Evolutionary conservation across 1,140 invertebrate species (phyloP), one percentile per base, ranked within the genome.

Genomic region (Helicoverpa armigera): DNA sequence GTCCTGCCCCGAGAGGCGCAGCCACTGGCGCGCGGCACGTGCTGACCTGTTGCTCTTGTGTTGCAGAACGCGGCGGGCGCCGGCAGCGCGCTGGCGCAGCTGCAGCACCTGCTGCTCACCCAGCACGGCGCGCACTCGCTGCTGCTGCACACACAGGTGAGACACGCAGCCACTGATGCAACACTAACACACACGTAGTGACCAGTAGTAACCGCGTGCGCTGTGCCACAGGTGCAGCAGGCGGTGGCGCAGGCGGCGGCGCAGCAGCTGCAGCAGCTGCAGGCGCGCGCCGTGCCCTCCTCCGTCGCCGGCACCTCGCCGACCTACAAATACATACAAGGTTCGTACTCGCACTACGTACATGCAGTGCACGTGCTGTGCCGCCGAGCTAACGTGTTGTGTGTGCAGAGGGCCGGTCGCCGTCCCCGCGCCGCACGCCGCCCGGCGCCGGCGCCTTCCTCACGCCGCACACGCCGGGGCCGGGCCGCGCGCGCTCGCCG

Each of bases 241-340:
- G 97, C 97, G 1, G 96, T 98, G 79, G 97, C 97, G 9, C 97
- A 98, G 92, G 97, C 97, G 65, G 97, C 97, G 0, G 98, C 98
- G 91, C 98, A 98, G 82, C 95, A 98, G 53, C 97, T 98, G 84
- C 97, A 97, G 74, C 94, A 98, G 69, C 97, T 98, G 84, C 97
- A 98, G 88, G 96, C 97, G 73, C 97, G 98, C 79, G 87, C 88
- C 85, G 88, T 35, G 94, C 88, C 94, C 91, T 80, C 95, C 92
- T 82, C 95, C 95, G 48, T 93, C 91, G 83, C 84, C 81, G 83
- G 84, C 82, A 56, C 63, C 4, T 51, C 75, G 43, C 75, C 48
- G 13, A 35, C 75, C 13, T 54, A 35, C 35, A 67, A 65, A 12
- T 53, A 67, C 48, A 43, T 78, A 7, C 29, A 53, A 69, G 31